Evolutionary conservation across 2,113 vertebrate species (phyloP).

Genomic region (Melanostigma gelatinosum): DNA sequence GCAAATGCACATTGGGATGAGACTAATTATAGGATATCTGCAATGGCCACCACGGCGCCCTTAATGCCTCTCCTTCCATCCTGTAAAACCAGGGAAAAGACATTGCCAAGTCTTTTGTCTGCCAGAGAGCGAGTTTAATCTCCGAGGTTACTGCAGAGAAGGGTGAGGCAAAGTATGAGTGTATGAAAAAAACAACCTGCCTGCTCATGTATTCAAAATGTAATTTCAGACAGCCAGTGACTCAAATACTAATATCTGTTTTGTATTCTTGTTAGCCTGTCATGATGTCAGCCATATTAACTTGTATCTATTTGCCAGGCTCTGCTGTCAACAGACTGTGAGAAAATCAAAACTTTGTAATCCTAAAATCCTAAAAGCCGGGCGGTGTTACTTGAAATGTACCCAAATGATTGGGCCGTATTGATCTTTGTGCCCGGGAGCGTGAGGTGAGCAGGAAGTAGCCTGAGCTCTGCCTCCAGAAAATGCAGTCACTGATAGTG

Average conservation of each 20-base stretch:
- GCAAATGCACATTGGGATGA: slow-evolving; percentile 23
- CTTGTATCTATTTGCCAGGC: slow-evolving; percentile 52
- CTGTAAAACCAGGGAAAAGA: slow-evolving; percentile 40
- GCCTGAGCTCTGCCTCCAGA: slow-evolving; percentile 53
- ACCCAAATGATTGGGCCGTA: slow-evolving; percentile 53
- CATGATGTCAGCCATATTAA: slow-evolving; percentile 46
- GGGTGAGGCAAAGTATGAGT: slow-evolving; percentile 17
- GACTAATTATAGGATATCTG: slow-evolving; percentile 58
- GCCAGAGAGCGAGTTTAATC: slow-evolving; percentile 26
- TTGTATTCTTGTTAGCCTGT: slow-evolving; percentile 50
- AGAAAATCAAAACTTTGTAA: slow-evolving; percentile 63
- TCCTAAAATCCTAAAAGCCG: slow-evolving; percentile 46
- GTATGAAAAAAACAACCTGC: background rate
- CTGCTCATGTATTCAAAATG: slow-evolving; percentile 25
- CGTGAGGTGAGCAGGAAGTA: slow-evolving; percentile 60
- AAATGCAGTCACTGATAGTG: slow-evolving; percentile 60
- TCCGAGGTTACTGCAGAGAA: slow-evolving; percentile 25
- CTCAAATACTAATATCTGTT: slow-evolving; percentile 40
- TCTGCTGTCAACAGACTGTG: slow-evolving; percentile 37
- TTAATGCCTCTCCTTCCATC: slow-evolving; percentile 31
- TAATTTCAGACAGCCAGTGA: slow-evolving; percentile 35
- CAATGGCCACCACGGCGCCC: slow-evolving; percentile 27
- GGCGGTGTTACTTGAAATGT: slow-evolving; percentile 50
- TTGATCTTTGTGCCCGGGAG: slow-evolving; percentile 59
- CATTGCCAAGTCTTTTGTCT: slow-evolving; percentile 36